Base-by-base conservation (phyloP, 2,113 vertebrate genomes). In the Donacobius atricapilla region DNA sequence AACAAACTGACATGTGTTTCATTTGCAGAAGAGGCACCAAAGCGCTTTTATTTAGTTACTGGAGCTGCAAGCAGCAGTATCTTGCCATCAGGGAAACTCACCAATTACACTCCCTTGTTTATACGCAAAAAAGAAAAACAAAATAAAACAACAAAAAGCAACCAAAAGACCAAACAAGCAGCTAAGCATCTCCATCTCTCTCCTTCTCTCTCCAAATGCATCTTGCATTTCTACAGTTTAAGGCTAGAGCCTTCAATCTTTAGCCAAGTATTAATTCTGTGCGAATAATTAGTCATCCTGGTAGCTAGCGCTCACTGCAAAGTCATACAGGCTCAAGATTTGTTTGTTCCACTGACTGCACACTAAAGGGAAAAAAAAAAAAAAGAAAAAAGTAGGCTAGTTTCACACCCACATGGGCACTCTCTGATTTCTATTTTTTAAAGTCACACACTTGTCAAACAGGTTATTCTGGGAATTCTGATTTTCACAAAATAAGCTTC, bases 391-490 rank as follows among this genome's bases (percentile, higher is more conserved):
- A 51, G 61, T 11, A 85, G 63, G 60, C 90, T 88, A 70, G 56
- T 68, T 97, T 96, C 90, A 89, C 93, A 95, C 86, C 90, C 90
- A 85, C 78, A 87, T 35, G 85, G 94, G 68, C 94, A 97, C 80
- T 93, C 94, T 97, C 91, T 39, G 22, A 54, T 92, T 92, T 89
- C 82, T 91, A 35, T 65, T 82, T 90, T 88, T 89, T 82, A 24
- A 89, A 96, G 92, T 91, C 87, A 91, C 76, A 88, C 95, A 95
- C 97, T 96, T 94, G 97, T 96, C 97, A 97, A 98, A 97, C 97
- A 96, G 98, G 98, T 98, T 98, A 97, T 96, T 97, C 96, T 94
- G 94, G 95, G 96, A 97, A 96, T 96, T 94, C 86, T 73, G 65
- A 97, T 94, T 96, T 93, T 94, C 91, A 90, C 72, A 56, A 91